Percentiles rank a stretch among this genome's conserved stretches.
These are phyloP conservation scores for Cynocephalus volans DNA, from an alignment of 2,113 vertebrate genomes.

Conservation along the genomic window DNA sequence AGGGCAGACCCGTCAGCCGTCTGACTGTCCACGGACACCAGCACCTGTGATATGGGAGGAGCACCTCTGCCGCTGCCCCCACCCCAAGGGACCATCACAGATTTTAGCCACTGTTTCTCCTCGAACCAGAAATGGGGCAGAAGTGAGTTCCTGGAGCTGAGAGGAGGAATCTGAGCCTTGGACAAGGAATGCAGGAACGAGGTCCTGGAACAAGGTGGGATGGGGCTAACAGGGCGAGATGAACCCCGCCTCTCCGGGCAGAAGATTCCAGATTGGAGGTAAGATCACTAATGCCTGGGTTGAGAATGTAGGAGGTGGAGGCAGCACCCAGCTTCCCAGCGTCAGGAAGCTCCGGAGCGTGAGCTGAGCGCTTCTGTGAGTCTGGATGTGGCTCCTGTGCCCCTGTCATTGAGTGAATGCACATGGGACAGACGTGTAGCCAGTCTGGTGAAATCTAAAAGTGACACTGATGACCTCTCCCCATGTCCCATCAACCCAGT, in stretches of 20 bases:
- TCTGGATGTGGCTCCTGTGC: accelerated
- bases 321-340: not conserved
- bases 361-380: not conserved
- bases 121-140: not conserved
- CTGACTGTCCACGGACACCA: not conserved
- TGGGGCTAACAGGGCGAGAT: not conserved
- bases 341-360: accelerated
- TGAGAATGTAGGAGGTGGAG: not conserved
- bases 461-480: not conserved
- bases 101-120: accelerated
- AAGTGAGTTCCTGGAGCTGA: not conserved
- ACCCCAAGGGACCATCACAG: accelerated
- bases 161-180: accelerated
- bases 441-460: not conserved
- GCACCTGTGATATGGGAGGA: not conserved
- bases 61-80: too few species aligned
- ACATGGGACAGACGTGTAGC: not conserved
- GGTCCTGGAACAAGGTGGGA: not conserved
- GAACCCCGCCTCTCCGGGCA: not conserved
- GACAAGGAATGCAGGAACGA: not conserved
- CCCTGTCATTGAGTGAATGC: not conserved
- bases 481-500: not conserved
- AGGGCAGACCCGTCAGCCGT: not conserved
- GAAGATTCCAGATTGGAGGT: not conserved
- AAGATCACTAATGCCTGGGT: accelerated